These are phyloP conservation scores for Ypsolopha sequella DNA, from an alignment of 2,888 invertebrate genomes.

Conservation along the genomic window DNA sequence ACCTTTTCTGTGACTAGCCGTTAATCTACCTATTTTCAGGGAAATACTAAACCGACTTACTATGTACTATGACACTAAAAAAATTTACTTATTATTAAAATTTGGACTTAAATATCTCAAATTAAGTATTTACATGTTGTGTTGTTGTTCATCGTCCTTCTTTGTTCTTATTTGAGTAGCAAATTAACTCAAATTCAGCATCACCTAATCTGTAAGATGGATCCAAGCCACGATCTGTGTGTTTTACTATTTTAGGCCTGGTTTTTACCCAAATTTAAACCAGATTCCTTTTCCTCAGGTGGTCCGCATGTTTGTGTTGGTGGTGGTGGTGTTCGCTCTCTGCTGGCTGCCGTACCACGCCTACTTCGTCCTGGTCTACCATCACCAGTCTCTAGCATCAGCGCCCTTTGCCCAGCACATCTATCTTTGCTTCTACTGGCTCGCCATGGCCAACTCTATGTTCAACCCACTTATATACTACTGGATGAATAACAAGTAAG, in stretches of 20 bases:
- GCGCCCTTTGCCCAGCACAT: slow-evolving; percentile 84
- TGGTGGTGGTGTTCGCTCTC: slow-evolving; percentile 85
- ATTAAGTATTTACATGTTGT: too few relatives aligned
- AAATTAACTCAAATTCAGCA: too few relatives aligned
- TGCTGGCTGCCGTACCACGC: slow-evolving; percentile 92
- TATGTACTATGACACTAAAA: too few relatives aligned
- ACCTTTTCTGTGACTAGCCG: too few relatives aligned
- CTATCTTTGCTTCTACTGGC: slow-evolving; percentile 87
- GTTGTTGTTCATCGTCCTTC: too few relatives aligned
- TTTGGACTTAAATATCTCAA: too few relatives aligned
- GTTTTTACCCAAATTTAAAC: background rate
- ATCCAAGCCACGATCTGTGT: too few relatives aligned
- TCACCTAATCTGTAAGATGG: too few relatives aligned
- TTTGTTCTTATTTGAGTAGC: too few relatives aligned
- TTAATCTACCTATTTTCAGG: too few relatives aligned
- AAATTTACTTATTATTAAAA: too few relatives aligned
- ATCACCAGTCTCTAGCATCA: slow-evolving; percentile 73
- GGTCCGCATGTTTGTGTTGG: slow-evolving; percentile 88
- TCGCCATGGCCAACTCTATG: slow-evolving; percentile 94
- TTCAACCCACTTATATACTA: slow-evolving; percentile 93
- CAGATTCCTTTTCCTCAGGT: slow-evolving; percentile 68
- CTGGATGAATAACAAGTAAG: slow-evolving; percentile 90
- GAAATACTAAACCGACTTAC: too few relatives aligned
- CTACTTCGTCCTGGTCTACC: slow-evolving; percentile 82
- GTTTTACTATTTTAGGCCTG: background rate